Evolutionary conservation across 2,888 invertebrate genomes (phyloP), one percentile per base, ranked within the genome.

Genomic region (Drosophila falleni): DNA sequence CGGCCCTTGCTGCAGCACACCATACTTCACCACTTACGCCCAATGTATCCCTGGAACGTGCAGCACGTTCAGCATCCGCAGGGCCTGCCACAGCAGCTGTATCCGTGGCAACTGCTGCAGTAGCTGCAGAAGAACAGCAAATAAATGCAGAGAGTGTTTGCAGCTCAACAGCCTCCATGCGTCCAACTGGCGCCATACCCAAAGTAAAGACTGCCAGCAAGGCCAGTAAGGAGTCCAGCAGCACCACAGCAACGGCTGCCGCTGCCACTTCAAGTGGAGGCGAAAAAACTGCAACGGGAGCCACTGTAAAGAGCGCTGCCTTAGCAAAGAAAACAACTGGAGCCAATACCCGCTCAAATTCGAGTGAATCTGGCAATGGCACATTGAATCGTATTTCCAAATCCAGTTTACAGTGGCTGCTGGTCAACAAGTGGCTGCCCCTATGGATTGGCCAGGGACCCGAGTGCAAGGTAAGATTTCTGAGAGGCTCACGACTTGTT

Each of bases 351-450:
- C 79, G 80, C 9, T 42, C 66, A 0, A 80, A 58, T 47, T 69
- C 82, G 0, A 71, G 90, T 3, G 91, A 91, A 54, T 90, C 90
- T 61, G 71, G 51, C 35, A 90, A 90, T 49, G 79, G 85, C 35
- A 90, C 91, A 3, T 69, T 93, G 29, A 93, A 93, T 86, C 91
- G 95, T 58, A 94, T 95, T 53, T 95, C 94, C 59, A 94, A 94
- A 87, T 94, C 94, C 1, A 94, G 95, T 1, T 92, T 95, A 39
- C 95, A 95, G 83, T 95, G 95, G 95, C 93, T 95, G 80, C 91
- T 95, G 68, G 94, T 95, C 0, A 95, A 95, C 85, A 94, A 95
- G 80, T 95, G 95, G 95, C 87, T 95, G 23, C 94, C 95, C 0
- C 87, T 95, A 44, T 95, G 95, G 95, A 94, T 94, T 65, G 93